Evolutionary conservation across 1,140 invertebrate species (phyloP).

Genomic region (Drosophila bifasciata): DNA sequence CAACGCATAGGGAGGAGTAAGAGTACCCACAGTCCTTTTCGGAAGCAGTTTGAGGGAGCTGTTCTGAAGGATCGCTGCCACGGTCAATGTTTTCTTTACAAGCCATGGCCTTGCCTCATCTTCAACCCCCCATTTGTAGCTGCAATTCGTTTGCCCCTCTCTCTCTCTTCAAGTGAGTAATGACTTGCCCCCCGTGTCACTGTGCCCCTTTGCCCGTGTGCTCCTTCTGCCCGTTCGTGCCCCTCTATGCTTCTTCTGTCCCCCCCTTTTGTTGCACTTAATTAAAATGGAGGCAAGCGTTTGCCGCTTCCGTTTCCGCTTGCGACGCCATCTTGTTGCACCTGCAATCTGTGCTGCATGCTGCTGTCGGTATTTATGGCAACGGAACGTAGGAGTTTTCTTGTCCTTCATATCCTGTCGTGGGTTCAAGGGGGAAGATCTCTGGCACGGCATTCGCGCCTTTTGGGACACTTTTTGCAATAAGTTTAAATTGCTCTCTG

Average conservation of each 20-base stretch:
- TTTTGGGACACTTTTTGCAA: conserved; percentile 1
- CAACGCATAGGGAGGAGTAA: too few relatives aligned
- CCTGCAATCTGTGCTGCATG: conserved; percentile 7
- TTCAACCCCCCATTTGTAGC: too few relatives aligned
- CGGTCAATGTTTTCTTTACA: too few relatives aligned
- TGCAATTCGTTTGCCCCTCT: too few relatives aligned
- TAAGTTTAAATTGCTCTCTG: conserved; percentile 52
- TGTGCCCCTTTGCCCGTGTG: too few relatives aligned
- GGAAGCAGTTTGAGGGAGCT: too few relatives aligned
- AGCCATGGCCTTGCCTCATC: too few relatives aligned
- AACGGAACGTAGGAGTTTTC: conserved; percentile 16
- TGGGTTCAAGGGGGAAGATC: neutral
- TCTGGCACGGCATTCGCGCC: too few relatives aligned
- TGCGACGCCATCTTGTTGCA: too few relatives aligned
- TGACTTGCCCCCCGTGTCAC: neutral
- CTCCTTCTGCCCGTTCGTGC: conserved; percentile 8
- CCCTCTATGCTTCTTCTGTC: conserved; percentile 9
- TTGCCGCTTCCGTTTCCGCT: too few relatives aligned
- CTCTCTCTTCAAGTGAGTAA: neutral
- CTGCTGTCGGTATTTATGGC: conserved; percentile 30
- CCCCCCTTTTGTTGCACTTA: conserved; percentile 52
- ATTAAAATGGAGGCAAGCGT: conserved; percentile 43
- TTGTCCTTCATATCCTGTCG: conserved; percentile 26
- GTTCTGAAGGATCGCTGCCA: too few relatives aligned
- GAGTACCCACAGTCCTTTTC: too few relatives aligned